These are phyloP conservation scores for Trichopria drosophilae DNA, from an alignment of 2,888 invertebrate genomes.

Conservation along the genomic window DNA sequence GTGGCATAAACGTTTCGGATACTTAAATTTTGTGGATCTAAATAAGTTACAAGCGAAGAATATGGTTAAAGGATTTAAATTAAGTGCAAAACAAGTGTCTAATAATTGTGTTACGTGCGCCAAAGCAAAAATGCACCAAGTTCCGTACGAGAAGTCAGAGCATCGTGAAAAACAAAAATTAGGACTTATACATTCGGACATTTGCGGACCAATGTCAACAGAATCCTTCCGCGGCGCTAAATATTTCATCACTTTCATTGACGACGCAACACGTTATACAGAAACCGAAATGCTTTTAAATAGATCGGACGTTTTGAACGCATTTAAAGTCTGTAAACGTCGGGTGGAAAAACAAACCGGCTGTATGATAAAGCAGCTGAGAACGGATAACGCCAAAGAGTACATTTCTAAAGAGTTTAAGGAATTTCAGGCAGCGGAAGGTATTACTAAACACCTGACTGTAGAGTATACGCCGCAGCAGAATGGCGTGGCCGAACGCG, in stretches of 20 bases:
- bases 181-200: no score
- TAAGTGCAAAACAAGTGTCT: slow-evolving; percentile 3
- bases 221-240: slow-evolving; percentile 11
- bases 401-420: slow-evolving; percentile 31
- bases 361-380: slow-evolving; percentile 24
- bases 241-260: no score
- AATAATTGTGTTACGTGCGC: slow-evolving; percentile 15
- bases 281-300: slow-evolving; percentile 22
- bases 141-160: slow-evolving; percentile 18
- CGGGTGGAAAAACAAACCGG: slow-evolving; percentile 25
- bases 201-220: no score
- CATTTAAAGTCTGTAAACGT: slow-evolving; percentile 27
- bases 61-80: slow-evolving; percentile 27
- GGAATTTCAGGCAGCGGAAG: slow-evolving; percentile 16
- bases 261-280: no score
- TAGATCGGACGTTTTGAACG: slow-evolving; percentile 15
- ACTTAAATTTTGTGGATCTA: slow-evolving; percentile 32
- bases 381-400: slow-evolving; percentile 31
- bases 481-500: no score
- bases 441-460: no score
- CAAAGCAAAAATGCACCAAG: slow-evolving; percentile 28
- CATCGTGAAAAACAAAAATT: slow-evolving; percentile 14
- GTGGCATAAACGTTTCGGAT: slow-evolving; percentile 34
- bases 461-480: no score
- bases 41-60: slow-evolving; percentile 22